Conservation (phyloP, 1,140 invertebrate genomes). For the Bombus consobrinus region DNA sequence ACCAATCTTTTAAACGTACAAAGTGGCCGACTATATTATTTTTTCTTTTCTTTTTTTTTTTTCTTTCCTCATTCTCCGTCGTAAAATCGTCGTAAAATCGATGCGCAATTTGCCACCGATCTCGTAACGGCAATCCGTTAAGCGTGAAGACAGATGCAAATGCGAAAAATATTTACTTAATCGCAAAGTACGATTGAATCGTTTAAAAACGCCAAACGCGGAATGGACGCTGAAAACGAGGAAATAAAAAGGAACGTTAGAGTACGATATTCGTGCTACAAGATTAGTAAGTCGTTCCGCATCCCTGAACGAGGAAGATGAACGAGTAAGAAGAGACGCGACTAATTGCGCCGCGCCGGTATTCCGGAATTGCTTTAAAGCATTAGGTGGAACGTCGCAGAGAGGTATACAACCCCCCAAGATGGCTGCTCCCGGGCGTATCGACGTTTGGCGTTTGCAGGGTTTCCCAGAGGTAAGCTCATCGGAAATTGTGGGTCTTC, state of each 20-base stretch:
- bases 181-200: no score
- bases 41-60: no score
- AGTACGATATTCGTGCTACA: no score
- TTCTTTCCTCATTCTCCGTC: no score
- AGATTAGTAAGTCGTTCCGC: fast-evolving
- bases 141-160: no score
- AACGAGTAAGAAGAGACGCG: not conserved
- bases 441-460: conserved; percentile 82
- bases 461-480: conserved; percentile 83
- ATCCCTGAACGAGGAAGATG: not conserved
- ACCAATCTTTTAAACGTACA: no score
- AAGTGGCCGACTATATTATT: no score
- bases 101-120: no score
- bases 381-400: conserved; percentile 72
- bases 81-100: no score
- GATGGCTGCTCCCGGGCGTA: conserved; percentile 80
- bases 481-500: conserved; percentile 82
- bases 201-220: fast-evolving
- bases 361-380: conserved; percentile 73
- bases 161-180: fast-evolving
- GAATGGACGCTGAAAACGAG: no score
- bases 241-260: no score
- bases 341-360: conserved; percentile 44
- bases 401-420: conserved; percentile 79
- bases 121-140: no score